These are phyloP conservation scores for Protobothrops flavoviridis DNA, from an alignment of 2,113 vertebrate species.

Conservation along the genomic window DNA sequence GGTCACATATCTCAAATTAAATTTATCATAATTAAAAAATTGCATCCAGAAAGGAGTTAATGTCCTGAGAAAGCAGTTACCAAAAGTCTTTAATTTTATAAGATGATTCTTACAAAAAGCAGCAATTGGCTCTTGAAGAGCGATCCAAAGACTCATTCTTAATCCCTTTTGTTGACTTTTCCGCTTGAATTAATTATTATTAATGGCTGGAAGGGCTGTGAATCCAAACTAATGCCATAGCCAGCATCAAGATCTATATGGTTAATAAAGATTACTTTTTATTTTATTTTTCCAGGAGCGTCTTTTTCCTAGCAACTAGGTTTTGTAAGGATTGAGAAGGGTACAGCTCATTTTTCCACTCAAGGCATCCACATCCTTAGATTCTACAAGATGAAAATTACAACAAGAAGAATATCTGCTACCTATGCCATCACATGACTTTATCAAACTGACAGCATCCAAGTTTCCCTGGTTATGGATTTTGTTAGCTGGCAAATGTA, in stretches of 20 bases:
- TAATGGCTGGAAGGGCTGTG: neutral
- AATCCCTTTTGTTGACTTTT: neutral
- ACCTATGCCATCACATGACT: neutral
- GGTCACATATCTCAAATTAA: neutral
- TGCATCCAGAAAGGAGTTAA: neutral
- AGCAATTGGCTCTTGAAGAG: neutral
- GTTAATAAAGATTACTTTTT: neutral
- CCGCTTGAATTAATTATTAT: neutral
- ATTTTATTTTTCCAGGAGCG: neutral
- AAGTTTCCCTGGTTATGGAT: neutral
- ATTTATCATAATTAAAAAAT: constrained; percentile 8
- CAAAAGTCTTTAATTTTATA: neutral
- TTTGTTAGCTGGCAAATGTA: neutral
- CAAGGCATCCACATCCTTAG: neutral
- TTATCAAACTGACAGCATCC: neutral
- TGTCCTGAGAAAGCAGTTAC: neutral
- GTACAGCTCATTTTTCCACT: neutral
- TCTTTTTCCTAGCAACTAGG: neutral
- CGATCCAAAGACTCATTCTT: neutral
- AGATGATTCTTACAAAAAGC: neutral
- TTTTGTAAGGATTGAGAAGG: neutral
- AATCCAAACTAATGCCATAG: neutral
- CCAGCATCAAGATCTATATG: neutral
- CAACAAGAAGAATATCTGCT: neutral
- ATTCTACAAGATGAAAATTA: neutral